These are phyloP conservation scores for Epirrita christyi DNA, from an alignment of 2,888 invertebrate genomes.

Conservation along the genomic window DNA sequence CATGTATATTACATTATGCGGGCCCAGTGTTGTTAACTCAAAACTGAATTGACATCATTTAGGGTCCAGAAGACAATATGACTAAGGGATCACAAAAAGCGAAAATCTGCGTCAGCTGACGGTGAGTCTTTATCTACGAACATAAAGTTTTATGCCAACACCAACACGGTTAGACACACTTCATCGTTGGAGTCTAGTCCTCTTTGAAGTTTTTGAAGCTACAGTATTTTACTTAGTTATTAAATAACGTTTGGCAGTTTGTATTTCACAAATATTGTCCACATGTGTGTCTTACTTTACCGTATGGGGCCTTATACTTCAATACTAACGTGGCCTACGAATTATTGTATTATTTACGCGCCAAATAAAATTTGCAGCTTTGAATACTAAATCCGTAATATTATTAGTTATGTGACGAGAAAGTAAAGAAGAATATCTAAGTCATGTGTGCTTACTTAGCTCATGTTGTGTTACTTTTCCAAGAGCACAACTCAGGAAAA, in stretches of 20 bases:
- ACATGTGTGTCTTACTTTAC: no score
- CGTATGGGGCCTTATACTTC: no score
- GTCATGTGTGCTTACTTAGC: slow-evolving; percentile 13
- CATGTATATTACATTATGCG: no score
- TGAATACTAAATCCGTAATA: no score
- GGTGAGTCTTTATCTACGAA: slow-evolving; percentile 46
- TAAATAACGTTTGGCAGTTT: neutral
- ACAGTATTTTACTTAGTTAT: no score
- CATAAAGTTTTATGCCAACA: slow-evolving; percentile 44
- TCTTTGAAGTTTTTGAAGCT: neutral
- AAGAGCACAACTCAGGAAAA: neutral
- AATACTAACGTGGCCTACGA: no score
- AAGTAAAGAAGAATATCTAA: no score
- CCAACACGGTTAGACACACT: slow-evolving; percentile 21
- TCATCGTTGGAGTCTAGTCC: slow-evolving; percentile 9
- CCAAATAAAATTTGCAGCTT: no score
- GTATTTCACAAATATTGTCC: neutral
- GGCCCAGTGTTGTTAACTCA: no score
- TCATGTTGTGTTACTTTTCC: no score
- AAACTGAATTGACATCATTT: no score
- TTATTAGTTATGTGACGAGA: neutral
- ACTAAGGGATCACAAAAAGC: slow-evolving; percentile 12
- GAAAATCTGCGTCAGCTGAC: slow-evolving; percentile 15
- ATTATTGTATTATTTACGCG: no score
- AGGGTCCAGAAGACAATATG: slow-evolving; percentile 4